Evolutionary conservation across 2,113 vertebrate species (phyloP), one percentile per base, ranked within the genome.

Genomic region (Nicator chloris): DNA sequence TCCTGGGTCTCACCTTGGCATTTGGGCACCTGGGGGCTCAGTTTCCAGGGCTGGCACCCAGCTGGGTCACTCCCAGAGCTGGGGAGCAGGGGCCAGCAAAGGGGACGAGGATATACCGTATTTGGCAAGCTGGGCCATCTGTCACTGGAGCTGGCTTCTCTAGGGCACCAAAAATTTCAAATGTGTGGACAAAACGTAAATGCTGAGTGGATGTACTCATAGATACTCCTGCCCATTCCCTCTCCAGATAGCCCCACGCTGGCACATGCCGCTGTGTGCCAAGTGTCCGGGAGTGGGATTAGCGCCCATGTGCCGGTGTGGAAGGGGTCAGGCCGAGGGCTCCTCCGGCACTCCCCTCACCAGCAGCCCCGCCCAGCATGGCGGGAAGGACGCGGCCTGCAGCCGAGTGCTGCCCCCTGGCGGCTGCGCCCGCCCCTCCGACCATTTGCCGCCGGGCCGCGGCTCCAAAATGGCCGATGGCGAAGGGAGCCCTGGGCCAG

Each of bases 391-490:
- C 13, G 20, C 31, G 18, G 6, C 4, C 11, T 23, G 27, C 56
- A n/a, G 81, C 26, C 11, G 0, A 10, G 2, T 63, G 44, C 8
- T 54, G 91, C 97, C 97, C 97, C 94, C 97, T 95, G n/a, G 84
- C 42, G 88, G 75, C 63, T 53, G 3, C 8, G 10, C 4, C 33
- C 35, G 15, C 57, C 7, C 37, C 33, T 53, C 54, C 79, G 11
- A 23, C 95, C 94, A 92, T 95, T 95, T 73, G 82, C 96, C 92
- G 92, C 44, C 77, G 49, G 81, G 51, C 13, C 14, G 8, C 33
- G 9, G 1, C 3, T 3, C 77, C 83, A 98, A 98, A 96, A 98
- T 98, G 98, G 97, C 97, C 95, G 96, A 80, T 87, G 75, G 15
- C 14, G 23, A 12, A 21, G 15, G 9, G 42, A 20, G 10, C 26